Evolutionary conservation across 1,140 invertebrate species (phyloP).

Genomic region (Pseudomyrmex dendroicus): DNA sequence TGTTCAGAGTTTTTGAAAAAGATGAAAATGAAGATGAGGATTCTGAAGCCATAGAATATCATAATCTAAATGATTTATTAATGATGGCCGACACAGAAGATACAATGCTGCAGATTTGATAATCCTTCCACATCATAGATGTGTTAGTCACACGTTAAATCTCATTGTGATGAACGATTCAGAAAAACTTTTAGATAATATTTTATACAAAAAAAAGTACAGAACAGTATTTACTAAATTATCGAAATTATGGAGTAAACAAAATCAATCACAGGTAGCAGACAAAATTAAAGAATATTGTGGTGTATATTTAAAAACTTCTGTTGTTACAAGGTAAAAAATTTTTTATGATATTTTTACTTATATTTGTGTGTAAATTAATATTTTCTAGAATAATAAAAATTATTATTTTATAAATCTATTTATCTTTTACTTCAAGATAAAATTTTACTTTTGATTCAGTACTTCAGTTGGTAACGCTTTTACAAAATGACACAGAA

Average conservation of each 20-base stretch:
- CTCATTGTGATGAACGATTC: conserved; percentile 1
- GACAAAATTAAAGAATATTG: conserved; percentile 20
- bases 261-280: conserved; percentile 13
- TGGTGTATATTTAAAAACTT: conserved; percentile 16
- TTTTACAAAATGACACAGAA: neutral
- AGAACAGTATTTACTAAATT: conserved; percentile 18
- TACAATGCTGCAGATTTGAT: neutral
- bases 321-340: conserved; percentile 25
- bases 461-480: neutral
- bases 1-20: conserved; percentile 8
- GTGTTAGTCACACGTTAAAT: conserved; percentile 13
- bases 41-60: neutral
- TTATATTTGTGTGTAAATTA: neutral
- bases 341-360: neutral
- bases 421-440: neutral
- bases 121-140: neutral
- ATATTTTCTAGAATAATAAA: neutral
- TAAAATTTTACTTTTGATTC: conserved; percentile 30
- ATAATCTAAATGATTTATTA: conserved; percentile 8
- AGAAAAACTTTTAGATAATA: neutral
- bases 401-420: neutral
- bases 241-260: conserved; percentile 5
- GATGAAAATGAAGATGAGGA: neutral
- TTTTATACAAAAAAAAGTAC: neutral
- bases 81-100: neutral